Conservation (phyloP, 2,113 vertebrate species). For the Machaerirhynchus nigripectus region DNA sequence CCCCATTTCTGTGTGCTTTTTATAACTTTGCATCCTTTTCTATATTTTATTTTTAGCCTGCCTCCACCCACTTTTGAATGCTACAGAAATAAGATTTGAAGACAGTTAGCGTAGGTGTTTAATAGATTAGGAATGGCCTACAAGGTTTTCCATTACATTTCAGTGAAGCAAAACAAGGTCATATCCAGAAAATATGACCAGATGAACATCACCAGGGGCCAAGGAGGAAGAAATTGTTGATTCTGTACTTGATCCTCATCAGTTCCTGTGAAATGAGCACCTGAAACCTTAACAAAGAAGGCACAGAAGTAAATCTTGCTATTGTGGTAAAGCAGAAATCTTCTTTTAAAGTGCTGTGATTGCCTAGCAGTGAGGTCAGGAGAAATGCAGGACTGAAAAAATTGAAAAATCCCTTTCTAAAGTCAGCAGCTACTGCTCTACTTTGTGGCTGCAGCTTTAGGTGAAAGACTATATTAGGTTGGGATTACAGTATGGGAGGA, state of each 20-base stretch:
- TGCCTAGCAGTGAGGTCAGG: neutral
- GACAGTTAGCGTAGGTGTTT: neutral
- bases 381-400: neutral
- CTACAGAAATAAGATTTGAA: neutral
- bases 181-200: neutral
- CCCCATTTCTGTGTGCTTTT: neutral
- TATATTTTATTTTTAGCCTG: neutral
- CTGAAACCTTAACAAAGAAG: neutral
- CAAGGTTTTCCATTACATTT: neutral
- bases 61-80: neutral
- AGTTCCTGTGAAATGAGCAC: neutral
- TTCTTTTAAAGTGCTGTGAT: neutral
- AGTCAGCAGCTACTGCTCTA: neutral
- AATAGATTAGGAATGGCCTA: neutral
- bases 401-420: neutral
- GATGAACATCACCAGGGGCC: neutral
- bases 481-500: neutral
- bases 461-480: neutral
- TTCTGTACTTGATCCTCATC: neutral
- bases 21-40: neutral
- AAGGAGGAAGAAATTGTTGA: neutral
- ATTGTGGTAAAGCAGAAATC: neutral
- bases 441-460: neutral
- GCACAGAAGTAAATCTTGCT: neutral
- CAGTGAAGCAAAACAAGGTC: neutral